A percentile compares a stretch with the other conserved stretches of the same genome.
Evolutionary conservation across 30 jellyfish, hydroid and myxozoan genomes (phyloP).

Genomic region (Hydractinia symbiolongicarpus): DNA sequence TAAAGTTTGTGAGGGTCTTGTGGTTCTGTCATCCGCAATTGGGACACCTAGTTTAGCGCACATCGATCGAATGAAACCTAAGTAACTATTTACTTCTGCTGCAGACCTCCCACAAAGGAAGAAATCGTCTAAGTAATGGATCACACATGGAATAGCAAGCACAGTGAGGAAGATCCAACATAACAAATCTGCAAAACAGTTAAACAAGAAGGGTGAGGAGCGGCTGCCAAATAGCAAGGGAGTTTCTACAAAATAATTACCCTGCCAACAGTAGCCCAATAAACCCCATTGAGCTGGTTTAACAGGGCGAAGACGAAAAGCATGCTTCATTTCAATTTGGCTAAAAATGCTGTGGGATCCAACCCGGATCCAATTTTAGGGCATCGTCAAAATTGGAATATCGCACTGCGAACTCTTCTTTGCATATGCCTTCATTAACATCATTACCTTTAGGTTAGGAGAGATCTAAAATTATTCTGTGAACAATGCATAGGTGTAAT

Average conservation of each 20-base stretch:
- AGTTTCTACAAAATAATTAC: neutral
- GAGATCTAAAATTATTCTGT: no score
- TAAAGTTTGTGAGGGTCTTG: neutral
- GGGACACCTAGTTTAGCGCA: conserved; percentile 1
- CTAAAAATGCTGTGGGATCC: no score
- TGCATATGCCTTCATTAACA: no score
- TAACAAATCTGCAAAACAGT: neutral
- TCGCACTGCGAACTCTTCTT: no score
- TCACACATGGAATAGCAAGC: neutral
- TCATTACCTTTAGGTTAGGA: no score
- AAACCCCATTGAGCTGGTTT: neutral
- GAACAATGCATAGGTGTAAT: no score
- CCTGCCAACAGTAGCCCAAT: neutral
- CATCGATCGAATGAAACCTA: neutral
- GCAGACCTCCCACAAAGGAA: no score
- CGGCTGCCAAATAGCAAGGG: conserved; percentile 8
- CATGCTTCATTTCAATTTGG: neutral
- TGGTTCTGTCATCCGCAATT: neutral
- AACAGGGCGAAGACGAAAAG: neutral
- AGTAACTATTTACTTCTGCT: neutral
- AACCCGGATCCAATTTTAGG: no score
- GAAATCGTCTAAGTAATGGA: neutral
- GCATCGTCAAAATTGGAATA: no score
- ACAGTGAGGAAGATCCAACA: neutral
- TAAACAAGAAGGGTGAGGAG: neutral